Evolutionary conservation across 2,888 invertebrate species (phyloP).

Genomic region (Blastobasis adustella): DNA sequence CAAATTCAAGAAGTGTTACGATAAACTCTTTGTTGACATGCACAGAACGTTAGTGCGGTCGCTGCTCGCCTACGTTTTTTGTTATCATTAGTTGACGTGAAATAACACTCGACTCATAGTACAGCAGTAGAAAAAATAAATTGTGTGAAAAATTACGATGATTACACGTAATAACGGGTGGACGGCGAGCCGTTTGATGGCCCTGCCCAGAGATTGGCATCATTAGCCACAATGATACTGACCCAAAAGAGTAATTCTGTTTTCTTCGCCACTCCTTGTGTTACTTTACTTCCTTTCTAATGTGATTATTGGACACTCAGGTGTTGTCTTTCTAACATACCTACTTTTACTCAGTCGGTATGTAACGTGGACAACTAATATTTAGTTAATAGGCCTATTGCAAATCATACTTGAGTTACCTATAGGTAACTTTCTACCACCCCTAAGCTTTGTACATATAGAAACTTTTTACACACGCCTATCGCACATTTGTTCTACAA

Average conservation of each 20-base stretch:
- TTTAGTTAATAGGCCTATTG: too few relatives aligned
- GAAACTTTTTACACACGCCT: too few relatives aligned
- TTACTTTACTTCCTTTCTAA: slow-evolving; percentile 30
- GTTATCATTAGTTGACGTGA: slow-evolving; percentile 68
- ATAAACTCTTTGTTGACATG: too few relatives aligned
- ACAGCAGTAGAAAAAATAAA: slow-evolving; percentile 61
- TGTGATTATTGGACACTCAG: not conserved
- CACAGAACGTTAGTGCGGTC: not conserved
- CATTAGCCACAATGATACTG: slow-evolving; percentile 68
- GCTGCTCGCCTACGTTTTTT: slow-evolving; percentile 42
- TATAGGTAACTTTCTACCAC: too few relatives aligned
- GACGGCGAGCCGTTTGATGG: slow-evolving; percentile 56
- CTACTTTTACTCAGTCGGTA: too few relatives aligned
- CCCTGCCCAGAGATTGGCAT: slow-evolving; percentile 60
- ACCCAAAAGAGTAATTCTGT: slow-evolving; percentile 60
- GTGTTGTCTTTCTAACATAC: too few relatives aligned
- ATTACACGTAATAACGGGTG: slow-evolving; percentile 67
- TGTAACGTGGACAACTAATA: too few relatives aligned
- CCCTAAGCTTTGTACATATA: too few relatives aligned
- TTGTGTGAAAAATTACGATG: slow-evolving; percentile 74
- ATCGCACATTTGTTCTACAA: too few relatives aligned
- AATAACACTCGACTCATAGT: slow-evolving; percentile 53
- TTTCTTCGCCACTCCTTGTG: slow-evolving; percentile 40
- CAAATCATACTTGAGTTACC: too few relatives aligned
- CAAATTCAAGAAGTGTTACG: too few relatives aligned